Percentiles rank a stretch among this genome's conserved stretches.
Evolutionary conservation across 2,888 invertebrate species (phyloP).

Genomic region (Brachyptera risi): DNA sequence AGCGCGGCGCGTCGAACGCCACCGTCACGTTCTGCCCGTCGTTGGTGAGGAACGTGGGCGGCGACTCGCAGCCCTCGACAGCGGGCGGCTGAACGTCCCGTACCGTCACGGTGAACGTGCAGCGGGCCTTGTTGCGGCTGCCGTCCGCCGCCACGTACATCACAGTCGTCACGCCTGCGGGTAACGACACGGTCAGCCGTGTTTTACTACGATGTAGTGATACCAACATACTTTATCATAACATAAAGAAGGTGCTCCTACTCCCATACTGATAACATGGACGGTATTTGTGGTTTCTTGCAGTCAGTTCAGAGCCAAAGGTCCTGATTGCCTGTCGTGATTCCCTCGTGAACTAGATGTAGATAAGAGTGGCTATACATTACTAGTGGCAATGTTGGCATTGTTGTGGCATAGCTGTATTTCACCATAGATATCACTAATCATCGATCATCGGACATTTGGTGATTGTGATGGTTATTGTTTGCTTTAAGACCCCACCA

Average conservation of each 20-base stretch:
- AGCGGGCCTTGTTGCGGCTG: constrained; percentile 56
- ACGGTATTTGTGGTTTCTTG: too few relatives aligned
- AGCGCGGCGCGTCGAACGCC: constrained; percentile 48
- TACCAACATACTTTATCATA: too few relatives aligned
- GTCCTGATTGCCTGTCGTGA: too few relatives aligned
- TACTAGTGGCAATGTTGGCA: too few relatives aligned
- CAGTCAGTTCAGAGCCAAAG: too few relatives aligned
- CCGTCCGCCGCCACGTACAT: constrained; percentile 60
- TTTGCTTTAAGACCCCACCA: too few relatives aligned
- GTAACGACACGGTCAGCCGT: neutral
- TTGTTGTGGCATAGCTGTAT: too few relatives aligned
- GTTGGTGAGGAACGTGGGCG: constrained; percentile 46
- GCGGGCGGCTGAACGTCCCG: constrained; percentile 53
- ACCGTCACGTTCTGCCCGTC: constrained; percentile 35
- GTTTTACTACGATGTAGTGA: neutral
- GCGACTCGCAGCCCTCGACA: constrained; percentile 56
- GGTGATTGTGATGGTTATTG: neutral
- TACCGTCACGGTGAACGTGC: constrained; percentile 56
- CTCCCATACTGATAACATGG: too few relatives aligned
- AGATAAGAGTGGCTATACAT: too few relatives aligned
- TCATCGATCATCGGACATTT: neutral
- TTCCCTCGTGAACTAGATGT: too few relatives aligned
- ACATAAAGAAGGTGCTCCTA: too few relatives aligned
- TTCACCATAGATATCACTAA: too few relatives aligned
- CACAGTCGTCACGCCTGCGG: constrained; percentile 48